These are phyloP conservation scores for Apogon hyalosoma DNA, from an alignment of 2,797 vertebrate species.

Conservation along the genomic window DNA sequence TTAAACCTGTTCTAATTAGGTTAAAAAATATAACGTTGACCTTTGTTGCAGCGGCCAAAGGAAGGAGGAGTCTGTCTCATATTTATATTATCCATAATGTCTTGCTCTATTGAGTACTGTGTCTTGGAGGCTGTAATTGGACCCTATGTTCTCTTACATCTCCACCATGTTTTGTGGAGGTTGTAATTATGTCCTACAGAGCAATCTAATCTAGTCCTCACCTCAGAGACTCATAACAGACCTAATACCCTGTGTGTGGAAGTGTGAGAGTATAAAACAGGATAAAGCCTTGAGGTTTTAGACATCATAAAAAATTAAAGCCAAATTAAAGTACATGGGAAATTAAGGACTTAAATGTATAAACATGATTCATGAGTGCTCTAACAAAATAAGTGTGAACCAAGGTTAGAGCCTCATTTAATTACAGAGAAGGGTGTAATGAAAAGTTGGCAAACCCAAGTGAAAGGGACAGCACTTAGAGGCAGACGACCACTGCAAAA, in stretches of 20 bases:
- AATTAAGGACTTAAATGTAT: conserved; percentile 28
- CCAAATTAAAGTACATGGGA: conserved; percentile 16
- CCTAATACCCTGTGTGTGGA: conserved; percentile 16
- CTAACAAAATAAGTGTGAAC: conserved; percentile 5
- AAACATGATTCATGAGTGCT: conserved; percentile 13
- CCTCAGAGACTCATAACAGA: conserved; percentile 64
- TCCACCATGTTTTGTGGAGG: conserved; percentile 49
- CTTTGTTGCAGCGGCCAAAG: conserved; percentile 22
- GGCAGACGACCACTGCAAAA: conserved; percentile 22
- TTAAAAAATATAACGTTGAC: conserved; percentile 6
- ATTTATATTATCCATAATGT: conserved; percentile 30
- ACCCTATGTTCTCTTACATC: conserved; percentile 38
- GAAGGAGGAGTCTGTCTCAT: conserved; percentile 6
- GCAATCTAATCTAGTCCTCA: conserved; percentile 64
- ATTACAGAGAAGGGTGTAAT: conserved; percentile 22
- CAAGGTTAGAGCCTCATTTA: conserved; percentile 13
- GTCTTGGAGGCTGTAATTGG: conserved; percentile 47
- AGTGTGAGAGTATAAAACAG: conserved; percentile 5
- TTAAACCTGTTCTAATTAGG: not conserved
- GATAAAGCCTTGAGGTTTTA: conserved; percentile 25
- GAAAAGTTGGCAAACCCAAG: conserved; percentile 14
- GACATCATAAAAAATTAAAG: conserved; percentile 45
- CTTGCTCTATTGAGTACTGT: conserved; percentile 34
- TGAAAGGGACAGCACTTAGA: conserved; percentile 23
- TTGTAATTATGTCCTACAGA: conserved; percentile 64